These are phyloP conservation scores for Tyrannus savana DNA, from an alignment of 2,113 vertebrate genomes.

Conservation along the genomic window DNA sequence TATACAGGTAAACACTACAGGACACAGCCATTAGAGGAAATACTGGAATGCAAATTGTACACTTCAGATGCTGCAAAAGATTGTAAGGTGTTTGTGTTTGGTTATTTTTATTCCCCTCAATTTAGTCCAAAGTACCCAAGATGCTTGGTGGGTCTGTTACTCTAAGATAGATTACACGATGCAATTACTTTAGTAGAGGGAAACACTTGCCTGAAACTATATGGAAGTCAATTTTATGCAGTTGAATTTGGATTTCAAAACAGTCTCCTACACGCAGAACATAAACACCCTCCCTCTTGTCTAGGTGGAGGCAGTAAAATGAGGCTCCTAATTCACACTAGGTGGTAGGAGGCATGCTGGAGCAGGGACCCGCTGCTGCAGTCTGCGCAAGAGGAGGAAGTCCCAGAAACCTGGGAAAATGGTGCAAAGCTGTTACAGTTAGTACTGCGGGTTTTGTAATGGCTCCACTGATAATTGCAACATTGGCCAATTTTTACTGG, in stretches of 20 bases:
- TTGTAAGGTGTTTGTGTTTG: background rate
- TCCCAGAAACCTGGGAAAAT: slow-evolving; percentile 24
- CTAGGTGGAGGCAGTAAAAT: slow-evolving; percentile 27
- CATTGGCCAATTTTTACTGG: background rate
- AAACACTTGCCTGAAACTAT: slow-evolving; percentile 29
- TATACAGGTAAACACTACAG: slow-evolving; percentile 17
- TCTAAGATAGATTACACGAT: background rate
- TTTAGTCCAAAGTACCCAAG: background rate
- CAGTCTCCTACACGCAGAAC: background rate
- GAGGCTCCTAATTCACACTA: slow-evolving; percentile 35
- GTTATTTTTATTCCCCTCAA: background rate
- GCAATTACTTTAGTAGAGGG: slow-evolving; percentile 1
- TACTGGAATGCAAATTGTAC: background rate
- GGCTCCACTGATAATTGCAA: slow-evolving; percentile 7
- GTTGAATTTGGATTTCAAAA: slow-evolving; percentile 53
- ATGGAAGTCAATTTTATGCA: background rate
- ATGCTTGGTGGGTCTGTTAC: background rate
- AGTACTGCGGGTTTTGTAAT: slow-evolving; percentile 18
- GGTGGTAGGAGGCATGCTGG: background rate
- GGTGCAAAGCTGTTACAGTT: slow-evolving; percentile 33
- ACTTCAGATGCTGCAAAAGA: background rate
- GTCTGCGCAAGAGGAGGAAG: background rate
- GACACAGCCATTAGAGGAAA: background rate
- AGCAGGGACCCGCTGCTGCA: background rate
- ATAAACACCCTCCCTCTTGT: background rate